A percentile compares a stretch with the other conserved stretches of the same genome.
Conservation (phyloP, 2,888 invertebrate species). For the Listrodromus nycthemerus region DNA sequence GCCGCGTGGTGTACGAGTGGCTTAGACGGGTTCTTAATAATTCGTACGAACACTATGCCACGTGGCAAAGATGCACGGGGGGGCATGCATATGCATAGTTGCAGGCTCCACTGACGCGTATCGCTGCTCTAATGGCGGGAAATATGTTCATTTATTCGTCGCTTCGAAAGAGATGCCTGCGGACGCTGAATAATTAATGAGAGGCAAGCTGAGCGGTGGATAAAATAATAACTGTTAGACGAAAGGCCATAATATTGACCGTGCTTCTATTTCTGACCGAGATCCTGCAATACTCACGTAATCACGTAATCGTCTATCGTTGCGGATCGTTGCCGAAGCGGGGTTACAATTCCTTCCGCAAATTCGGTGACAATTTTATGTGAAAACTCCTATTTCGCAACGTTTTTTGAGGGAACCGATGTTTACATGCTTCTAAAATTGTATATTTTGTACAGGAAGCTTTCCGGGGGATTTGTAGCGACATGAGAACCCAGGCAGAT, state of each 20-base stretch:
- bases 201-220: not conserved
- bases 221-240: not conserved
- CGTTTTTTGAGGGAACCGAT: not conserved
- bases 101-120: not conserved
- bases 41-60: slow-evolving; percentile 74
- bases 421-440: not conserved
- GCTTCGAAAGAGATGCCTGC: slow-evolving; percentile 6
- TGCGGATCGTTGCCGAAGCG: not conserved
- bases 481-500: not conserved
- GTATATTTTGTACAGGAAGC: not conserved
- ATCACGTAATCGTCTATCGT: not conserved
- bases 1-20: slow-evolving; percentile 73
- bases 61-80: slow-evolving; percentile 44
- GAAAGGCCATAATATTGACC: not conserved
- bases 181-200: not conserved
- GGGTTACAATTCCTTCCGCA: not conserved
- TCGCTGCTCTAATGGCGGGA: not conserved
- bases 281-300: not conserved
- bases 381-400: not conserved
- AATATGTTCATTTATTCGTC: not conserved
- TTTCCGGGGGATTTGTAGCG: not conserved
- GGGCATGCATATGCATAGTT: slow-evolving; percentile 23
- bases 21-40: slow-evolving; percentile 80
- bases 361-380: not conserved
- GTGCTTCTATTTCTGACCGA: not conserved